Conservation (phyloP, 2,888 invertebrate species). For the Lobophora halterata region DNA sequence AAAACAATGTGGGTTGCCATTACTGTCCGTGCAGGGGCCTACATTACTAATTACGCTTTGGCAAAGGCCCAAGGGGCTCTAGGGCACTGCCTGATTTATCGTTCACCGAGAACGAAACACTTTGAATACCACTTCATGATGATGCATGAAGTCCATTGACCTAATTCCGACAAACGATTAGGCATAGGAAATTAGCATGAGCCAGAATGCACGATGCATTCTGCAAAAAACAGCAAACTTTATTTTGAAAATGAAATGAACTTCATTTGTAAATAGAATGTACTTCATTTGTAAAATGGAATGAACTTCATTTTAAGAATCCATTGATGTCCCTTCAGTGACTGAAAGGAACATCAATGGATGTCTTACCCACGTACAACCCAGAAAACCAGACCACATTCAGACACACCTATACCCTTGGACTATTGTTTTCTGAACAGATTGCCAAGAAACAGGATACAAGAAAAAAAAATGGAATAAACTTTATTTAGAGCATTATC, state of each 20-base stretch:
- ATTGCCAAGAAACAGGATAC: no score
- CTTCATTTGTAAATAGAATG: no score
- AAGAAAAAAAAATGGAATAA: constrained; percentile 9
- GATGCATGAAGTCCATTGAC: constrained; percentile 53
- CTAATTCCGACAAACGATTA: constrained; percentile 33
- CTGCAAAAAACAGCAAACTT: no score
- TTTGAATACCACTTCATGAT: constrained; percentile 59
- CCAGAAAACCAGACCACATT: no score
- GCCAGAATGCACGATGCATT: constrained; percentile 20
- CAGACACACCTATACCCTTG: no score
- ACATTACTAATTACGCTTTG: constrained; percentile 72
- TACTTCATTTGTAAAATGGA: no score
- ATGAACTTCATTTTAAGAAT: no score
- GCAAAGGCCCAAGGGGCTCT: constrained; percentile 62
- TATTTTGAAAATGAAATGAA: no score
- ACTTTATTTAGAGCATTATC: constrained; percentile 8
- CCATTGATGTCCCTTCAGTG: no score
- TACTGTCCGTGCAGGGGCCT: constrained; percentile 59
- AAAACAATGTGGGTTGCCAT: constrained; percentile 62
- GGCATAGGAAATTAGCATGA: constrained; percentile 28
- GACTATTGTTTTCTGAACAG: no score
- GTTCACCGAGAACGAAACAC: constrained; percentile 62
- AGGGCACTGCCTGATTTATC: constrained; percentile 66
- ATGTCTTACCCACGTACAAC: no score
- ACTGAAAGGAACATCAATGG: no score